Evolutionary conservation across 2,113 vertebrate species (phyloP), one percentile per base, ranked within the genome.

Genomic region (Oncorhynchus gorbuscha): DNA sequence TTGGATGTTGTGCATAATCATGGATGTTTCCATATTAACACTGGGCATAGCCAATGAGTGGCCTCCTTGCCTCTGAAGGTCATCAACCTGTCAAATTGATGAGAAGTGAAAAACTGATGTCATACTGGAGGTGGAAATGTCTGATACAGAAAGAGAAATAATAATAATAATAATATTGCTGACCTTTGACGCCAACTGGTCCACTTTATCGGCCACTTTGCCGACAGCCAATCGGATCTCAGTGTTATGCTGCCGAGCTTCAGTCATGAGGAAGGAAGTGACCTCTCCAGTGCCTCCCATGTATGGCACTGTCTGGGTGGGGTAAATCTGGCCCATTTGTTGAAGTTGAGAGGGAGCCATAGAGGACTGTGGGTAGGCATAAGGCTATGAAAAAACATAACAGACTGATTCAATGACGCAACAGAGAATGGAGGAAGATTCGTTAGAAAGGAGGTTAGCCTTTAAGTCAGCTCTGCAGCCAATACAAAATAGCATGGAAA

Each of bases 1-100:
- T 49, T 97, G 97, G 79, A 99, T 96, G 79, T 95, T 98, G 91
- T 94, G 95, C 92, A 98, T 94, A 76, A 99, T 95, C 96, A 99
- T 96, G 74, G 94, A 93, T 0, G 97, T 96, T 88, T 99, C 98
- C 98, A 99, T 96, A 0, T 96, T 95, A 61, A 98, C 92, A 0
- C 92, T 93, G 3, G 96, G 93, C 69, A 96, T 79, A 4, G 93
- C 90, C 1, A 93, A 78, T 4, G 93, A 90, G 30, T 90, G 89
- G 24, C 86, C 88, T 32, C 90, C 66, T 1, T 96, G 95, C 82
- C 93, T 97, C 85, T 96, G 95, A 48, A 99, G 81, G 74, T 96
- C 94, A 67, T 99, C 94, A 12, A 99, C 91, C 98, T 99, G 89
- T 58, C 9, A 24, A 48, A 0, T 1, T 4, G 55, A 69, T 12